Conservation (phyloP, 2,797 vertebrate genomes). For the Rhinoraja longicauda region DNA sequence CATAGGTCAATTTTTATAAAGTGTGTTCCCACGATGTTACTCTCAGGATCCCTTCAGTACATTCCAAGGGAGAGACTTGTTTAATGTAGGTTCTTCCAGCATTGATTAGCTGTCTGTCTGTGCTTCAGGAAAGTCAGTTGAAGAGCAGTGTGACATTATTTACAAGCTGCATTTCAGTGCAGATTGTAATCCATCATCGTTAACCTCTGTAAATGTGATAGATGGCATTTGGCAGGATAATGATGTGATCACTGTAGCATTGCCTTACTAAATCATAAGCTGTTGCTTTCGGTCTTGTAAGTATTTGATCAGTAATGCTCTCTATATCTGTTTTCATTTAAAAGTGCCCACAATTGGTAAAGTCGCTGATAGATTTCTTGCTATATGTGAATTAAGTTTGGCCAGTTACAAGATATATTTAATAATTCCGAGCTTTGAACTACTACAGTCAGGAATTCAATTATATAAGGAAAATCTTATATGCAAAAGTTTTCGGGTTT, state of each 20-base stretch:
- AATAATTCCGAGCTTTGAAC: constrained; percentile 16
- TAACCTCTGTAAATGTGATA: constrained; percentile 73
- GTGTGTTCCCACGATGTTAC: background rate
- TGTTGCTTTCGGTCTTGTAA: constrained; percentile 65
- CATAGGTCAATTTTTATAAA: background rate
- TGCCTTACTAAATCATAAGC: constrained; percentile 67
- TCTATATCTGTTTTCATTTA: constrained; percentile 68
- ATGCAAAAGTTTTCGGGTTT: background rate
- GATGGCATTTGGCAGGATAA: constrained; percentile 66
- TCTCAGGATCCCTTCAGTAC: constrained; percentile 16
- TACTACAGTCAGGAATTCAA: background rate
- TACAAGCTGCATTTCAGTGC: constrained; percentile 62
- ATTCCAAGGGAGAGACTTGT: constrained; percentile 18
- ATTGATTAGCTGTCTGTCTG: constrained; percentile 59
- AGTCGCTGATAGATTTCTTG: constrained; percentile 37
- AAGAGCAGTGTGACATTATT: constrained; percentile 64
- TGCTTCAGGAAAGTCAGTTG: constrained; percentile 61
- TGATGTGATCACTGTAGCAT: constrained; percentile 67
- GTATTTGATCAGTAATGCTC: constrained; percentile 69
- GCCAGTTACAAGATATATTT: background rate
- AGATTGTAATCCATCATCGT: constrained; percentile 67
- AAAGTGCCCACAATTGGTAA: constrained; percentile 63
- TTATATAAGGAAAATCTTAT: background rate
- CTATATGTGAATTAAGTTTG: background rate
- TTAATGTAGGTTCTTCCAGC: constrained; percentile 51